Evolutionary conservation across 2,113 vertebrate species (phyloP), one percentile per base, ranked within the genome.

Genomic region (Isurus oxyrinchus): DNA sequence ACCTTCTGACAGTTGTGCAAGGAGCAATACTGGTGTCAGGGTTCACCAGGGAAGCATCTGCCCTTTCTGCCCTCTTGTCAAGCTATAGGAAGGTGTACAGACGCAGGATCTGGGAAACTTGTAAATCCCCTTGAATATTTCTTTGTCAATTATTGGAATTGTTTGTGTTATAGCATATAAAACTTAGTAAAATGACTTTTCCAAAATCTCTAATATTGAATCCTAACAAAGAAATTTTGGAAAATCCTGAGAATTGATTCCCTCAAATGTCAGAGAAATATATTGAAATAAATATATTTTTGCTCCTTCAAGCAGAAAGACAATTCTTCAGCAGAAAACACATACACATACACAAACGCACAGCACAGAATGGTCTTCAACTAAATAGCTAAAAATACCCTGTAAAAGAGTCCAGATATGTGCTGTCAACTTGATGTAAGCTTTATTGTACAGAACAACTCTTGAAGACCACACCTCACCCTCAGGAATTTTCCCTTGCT

Each of bases 1-100:
- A 55, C 87, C 87, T 90, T 90, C 87, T 90, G 87, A 7, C 53
- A 59, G 87, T 90, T 90, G 49, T 90, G 87, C 27, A 59, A 55
- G 55, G 49, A 35, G n/a, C n/a, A 40, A 19, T 44, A 59, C 87
- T 35, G 87, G 8, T 90, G 55, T 90, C 55, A 55, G 31, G 87
- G 25, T 90, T 90, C 87, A 90, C 55, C n/a, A 16, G n/a, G 79
- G 79, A 84, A 84, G 79, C n/a, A 44, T 19, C n/a, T 84, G 86
- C 11, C 19, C 55, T 90, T 31, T 57, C 87, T 59, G 55, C 53
- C 53, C 1, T 19, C 40, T 44, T 40, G 79, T 40, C 79, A 40
- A 44, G 87, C 87, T 31, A 53, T 31, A 31, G 53, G 49, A 90
- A 90, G 49, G 27, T 90, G 87, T 25, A 27, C 0, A 49, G 25